phyloP scores from a whole-genome alignment of 2,113 vertebrate species.

The Saimiri boliviensis region DNA sequence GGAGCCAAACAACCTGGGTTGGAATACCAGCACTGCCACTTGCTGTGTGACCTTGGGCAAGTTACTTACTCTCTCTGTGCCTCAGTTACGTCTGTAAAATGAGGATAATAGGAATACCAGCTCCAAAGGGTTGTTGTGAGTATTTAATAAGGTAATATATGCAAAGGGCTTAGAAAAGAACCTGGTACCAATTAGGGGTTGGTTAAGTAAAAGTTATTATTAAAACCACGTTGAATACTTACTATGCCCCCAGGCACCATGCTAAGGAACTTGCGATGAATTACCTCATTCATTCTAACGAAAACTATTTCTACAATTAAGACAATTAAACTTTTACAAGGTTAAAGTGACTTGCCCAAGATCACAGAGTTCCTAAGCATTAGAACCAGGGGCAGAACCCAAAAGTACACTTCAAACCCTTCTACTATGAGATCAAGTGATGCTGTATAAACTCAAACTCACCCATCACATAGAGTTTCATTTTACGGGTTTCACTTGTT shows the following conservation, averaged over 20 bases:
- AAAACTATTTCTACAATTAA: neutral
- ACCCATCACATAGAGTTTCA: conserved; percentile 62
- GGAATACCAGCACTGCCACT: neutral
- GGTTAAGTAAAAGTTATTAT: neutral
- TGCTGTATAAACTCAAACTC: conserved; percentile 50
- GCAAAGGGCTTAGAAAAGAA: neutral
- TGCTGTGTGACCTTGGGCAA: neutral
- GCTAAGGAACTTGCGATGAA: neutral
- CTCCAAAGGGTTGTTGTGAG: neutral
- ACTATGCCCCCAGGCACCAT: neutral
- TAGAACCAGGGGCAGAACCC: neutral
- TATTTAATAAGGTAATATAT: neutral
- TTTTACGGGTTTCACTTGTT: conserved; percentile 42
- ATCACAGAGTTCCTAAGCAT: neutral
- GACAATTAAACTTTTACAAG: neutral
- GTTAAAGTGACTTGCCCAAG: neutral
- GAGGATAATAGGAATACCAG: neutral
- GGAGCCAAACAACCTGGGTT: neutral
- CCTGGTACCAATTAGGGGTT: neutral
- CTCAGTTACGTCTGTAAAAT: neutral
- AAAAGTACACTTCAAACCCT: neutral
- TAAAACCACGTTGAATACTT: neutral
- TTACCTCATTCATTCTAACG: neutral
- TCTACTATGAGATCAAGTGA: neutral
- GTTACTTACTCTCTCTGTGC: neutral